A percentile compares a stretch with the other conserved stretches of the same genome.
phyloP scores from a whole-genome alignment of 1,140 invertebrate species.

The Platorchestia sp. region DNA sequence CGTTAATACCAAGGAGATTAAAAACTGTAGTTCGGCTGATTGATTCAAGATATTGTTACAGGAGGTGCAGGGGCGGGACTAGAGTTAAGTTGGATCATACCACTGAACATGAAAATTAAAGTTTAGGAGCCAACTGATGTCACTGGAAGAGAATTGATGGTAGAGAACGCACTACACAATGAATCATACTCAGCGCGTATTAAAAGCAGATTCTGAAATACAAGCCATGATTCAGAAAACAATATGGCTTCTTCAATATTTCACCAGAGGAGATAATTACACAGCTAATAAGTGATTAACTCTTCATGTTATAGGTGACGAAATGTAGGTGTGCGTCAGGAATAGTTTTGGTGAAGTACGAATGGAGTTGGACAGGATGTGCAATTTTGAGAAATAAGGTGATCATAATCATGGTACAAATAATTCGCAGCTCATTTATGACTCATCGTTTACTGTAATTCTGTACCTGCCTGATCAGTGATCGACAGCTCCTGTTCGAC shows the following conservation, averaged over 20 bases:
- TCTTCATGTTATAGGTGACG: not conserved
- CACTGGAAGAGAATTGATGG: not conserved
- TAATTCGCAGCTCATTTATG: not conserved
- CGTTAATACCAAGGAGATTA: slow-evolving; percentile 52
- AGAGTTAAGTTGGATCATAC: not conserved
- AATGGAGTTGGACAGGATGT: not conserved
- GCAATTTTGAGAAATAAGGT: not conserved
- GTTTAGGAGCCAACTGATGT: not conserved
- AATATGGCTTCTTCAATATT: not conserved
- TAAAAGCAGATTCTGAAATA: not conserved
- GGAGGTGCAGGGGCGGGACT: not conserved
- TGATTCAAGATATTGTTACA: slow-evolving; percentile 53
- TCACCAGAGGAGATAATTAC: not conserved
- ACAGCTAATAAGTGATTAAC: not conserved
- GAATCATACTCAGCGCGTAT: not conserved
- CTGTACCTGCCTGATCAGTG: not conserved
- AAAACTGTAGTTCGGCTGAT: slow-evolving; percentile 51
- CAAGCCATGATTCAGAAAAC: not conserved
- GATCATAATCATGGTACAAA: not conserved
- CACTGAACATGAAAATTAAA: not conserved
- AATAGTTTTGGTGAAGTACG: not conserved
- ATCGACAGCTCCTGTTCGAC: not conserved
- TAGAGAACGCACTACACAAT: not conserved
- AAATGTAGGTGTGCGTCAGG: not conserved
- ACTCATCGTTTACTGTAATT: not conserved